Evolutionary conservation across 2,797 vertebrate genomes (phyloP).

Genomic region (Melopsittacus undulatus): DNA sequence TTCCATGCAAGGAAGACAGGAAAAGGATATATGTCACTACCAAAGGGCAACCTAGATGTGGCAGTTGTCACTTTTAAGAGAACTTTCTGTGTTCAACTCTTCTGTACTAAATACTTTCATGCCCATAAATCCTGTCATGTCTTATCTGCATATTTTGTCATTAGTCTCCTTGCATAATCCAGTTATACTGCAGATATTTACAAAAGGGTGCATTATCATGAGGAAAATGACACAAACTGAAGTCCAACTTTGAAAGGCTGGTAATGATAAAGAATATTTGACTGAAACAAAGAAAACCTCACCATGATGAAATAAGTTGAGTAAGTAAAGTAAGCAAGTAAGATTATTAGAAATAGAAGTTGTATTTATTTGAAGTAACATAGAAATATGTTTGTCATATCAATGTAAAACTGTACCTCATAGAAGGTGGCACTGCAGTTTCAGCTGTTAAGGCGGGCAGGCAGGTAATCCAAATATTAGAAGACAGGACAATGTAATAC

Average conservation of each 20-base stretch:
- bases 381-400: background rate
- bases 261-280: background rate
- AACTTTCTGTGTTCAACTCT: background rate
- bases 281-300: background rate
- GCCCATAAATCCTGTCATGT: background rate
- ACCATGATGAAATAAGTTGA: background rate
- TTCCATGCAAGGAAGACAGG: background rate
- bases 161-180: background rate
- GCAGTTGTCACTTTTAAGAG: background rate
- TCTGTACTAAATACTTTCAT: background rate
- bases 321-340: background rate
- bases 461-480: background rate
- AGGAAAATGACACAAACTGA: background rate
- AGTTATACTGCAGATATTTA: background rate
- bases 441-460: background rate
- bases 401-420: background rate
- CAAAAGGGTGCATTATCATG: background rate
- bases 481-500: background rate
- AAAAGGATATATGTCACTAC: background rate
- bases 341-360: background rate
- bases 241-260: background rate
- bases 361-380: background rate
- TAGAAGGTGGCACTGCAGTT: background rate
- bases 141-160: background rate
- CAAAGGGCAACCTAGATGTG: background rate